Base-by-base conservation (phyloP, 2,113 vertebrate species). In the Gila orcuttii region DNA sequence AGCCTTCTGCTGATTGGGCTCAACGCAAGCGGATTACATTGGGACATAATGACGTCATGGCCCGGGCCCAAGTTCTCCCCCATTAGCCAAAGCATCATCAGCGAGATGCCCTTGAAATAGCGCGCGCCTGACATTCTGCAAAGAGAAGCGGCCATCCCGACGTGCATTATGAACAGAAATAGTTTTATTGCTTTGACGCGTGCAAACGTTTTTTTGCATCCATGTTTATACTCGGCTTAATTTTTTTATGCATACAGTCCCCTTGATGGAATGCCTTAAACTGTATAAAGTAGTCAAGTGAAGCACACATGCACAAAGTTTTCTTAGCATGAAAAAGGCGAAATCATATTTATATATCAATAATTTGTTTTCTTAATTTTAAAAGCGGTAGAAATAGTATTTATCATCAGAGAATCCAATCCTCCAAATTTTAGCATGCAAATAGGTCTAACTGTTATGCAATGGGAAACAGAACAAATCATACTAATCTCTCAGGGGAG, bases 11-110 rank as follows among this genome's bases (percentile, higher is more conserved):
- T 96, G 96, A 97, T 96, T 95, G 96, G 96, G 94, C 95, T 96
- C 94, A 93, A 95, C 96, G 96, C 96, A 95, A 96, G 94, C 96
- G 96, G 97, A 97, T 99, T 99, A 98, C 97, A 97, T 96, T 96
- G 96, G 96, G 96, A 96, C 96, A 96, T 95, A 95, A 95, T 99
- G 97, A 99, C 98, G 97, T 99, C 97, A 99, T 96, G 96, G 92
- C 94, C 93, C 95, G 92, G 96, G 95, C 96, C 96, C 94, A 96
- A 96, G 95, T 94, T 93, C 93, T 93, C 95, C 95, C 94, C 95
- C 95, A 97, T 96, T 96, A 96, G 96, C 95, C 95, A 97, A 97
- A 98, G 96, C 97, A 96, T 97, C 97, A 97, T 97, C 97, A 97
- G 95, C 94, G 95, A 96, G 96, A 97, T 96, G 97, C 97, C 97